phyloP scores from a whole-genome alignment of 2,113 vertebrate genomes.

The Oryzias melastigma region DNA sequence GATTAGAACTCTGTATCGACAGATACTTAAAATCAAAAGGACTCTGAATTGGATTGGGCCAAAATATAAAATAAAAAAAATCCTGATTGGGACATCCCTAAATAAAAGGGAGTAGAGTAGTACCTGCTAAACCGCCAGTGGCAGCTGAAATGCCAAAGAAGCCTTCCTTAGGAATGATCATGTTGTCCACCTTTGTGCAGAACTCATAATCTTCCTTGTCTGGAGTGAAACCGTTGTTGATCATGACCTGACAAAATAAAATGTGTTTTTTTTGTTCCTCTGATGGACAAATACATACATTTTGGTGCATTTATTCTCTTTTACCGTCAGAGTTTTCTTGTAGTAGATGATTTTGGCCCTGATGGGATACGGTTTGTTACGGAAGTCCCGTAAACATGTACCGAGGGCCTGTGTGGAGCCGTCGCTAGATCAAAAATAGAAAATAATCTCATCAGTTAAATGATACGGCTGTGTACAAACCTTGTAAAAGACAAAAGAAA shows the following conservation, averaged over 20 bases:
- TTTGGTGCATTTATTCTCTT: constrained; percentile 29
- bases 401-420: constrained; percentile 87
- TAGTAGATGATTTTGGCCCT: constrained; percentile 89
- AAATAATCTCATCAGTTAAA: neutral
- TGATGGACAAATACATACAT: neutral
- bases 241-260: constrained; percentile 80
- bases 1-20: too few relatives aligned
- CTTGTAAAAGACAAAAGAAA: neutral
- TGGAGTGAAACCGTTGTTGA: constrained; percentile 96
- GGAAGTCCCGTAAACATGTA: constrained; percentile 93
- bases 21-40: too few relatives aligned
- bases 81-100: neutral
- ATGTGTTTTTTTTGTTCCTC: neutral
- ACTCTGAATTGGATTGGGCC: too few relatives aligned
- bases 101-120: neutral
- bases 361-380: constrained; percentile 96
- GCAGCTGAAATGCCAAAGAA: constrained; percentile 95
- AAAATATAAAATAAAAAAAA: too few relatives aligned
- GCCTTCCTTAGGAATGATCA: constrained; percentile 85
- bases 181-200: constrained; percentile 90
- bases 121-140: constrained; percentile 94
- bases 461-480: neutral
- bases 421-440: constrained; percentile 76
- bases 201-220: constrained; percentile 95
- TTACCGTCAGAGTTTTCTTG: constrained; percentile 85